These are phyloP conservation scores for Hemistola chrysoprasaria DNA, from an alignment of 2,888 invertebrate species.

Conservation along the genomic window DNA sequence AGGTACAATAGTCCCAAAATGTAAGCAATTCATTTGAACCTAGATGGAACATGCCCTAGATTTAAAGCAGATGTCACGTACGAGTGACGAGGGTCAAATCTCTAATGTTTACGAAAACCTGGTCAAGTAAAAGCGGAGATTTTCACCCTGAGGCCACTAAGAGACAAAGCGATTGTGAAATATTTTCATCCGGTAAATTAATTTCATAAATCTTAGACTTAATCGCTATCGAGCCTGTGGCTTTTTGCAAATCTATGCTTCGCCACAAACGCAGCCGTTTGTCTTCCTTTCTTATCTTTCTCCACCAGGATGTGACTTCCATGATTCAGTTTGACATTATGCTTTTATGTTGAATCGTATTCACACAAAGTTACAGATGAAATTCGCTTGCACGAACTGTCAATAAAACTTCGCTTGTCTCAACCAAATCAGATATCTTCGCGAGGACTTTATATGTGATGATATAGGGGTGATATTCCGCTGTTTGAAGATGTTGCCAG, in stretches of 20 bases:
- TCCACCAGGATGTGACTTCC: slow-evolving; percentile 52
- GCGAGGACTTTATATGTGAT: slow-evolving; percentile 24
- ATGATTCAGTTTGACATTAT: slow-evolving; percentile 36
- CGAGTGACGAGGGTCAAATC: slow-evolving; percentile 11
- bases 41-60: slow-evolving; percentile 15
- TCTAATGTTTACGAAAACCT: slow-evolving; percentile 8
- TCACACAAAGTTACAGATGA: slow-evolving; percentile 11
- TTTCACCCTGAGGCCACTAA: too few species aligned
- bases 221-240: slow-evolving; percentile 32
- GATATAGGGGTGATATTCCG: slow-evolving; percentile 33
- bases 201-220: not conserved
- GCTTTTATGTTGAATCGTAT: slow-evolving; percentile 21
- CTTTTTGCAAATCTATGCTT: slow-evolving; percentile 40
- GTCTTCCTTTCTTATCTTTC: slow-evolving; percentile 58
- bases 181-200: too few species aligned
- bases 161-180: too few species aligned
- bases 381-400: slow-evolving; percentile 20
- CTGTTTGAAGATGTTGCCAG: slow-evolving; percentile 30
- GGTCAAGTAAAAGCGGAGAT: too few species aligned
- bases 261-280: slow-evolving; percentile 51
- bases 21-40: slow-evolving; percentile 16
- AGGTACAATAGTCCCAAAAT: slow-evolving; percentile 6
- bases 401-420: slow-evolving; percentile 14
- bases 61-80: slow-evolving; percentile 12
- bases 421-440: slow-evolving; percentile 16